Conservation (phyloP, 2,888 invertebrate genomes). For the Tetropium fuscum region DNA sequence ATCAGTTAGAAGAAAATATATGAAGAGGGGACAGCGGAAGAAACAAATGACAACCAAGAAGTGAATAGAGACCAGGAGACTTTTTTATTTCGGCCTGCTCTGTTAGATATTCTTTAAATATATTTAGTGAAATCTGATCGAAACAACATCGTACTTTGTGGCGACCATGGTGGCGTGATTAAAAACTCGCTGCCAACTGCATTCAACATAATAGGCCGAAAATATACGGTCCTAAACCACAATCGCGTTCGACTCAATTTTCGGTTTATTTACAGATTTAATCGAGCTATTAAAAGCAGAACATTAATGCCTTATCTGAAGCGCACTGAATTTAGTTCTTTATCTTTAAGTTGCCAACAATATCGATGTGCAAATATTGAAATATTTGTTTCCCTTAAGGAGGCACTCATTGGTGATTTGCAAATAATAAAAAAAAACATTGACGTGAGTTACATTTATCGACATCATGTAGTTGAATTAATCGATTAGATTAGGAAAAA, state of each 20-base stretch:
- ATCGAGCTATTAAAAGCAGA: conserved; percentile 1
- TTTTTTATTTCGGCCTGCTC: no score
- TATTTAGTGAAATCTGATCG: no score
- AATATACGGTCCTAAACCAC: conserved; percentile 2
- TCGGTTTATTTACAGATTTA: conserved; percentile 17
- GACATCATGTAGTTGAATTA: conserved; percentile 12
- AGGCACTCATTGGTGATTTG: conserved; percentile 22
- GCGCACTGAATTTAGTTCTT: conserved; percentile 21
- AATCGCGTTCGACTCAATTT: not conserved
- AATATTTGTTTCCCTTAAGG: conserved; percentile 22
- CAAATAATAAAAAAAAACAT: conserved; percentile 26
- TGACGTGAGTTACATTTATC: conserved; percentile 20
- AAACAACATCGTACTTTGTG: no score
- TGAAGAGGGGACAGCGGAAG: no score
- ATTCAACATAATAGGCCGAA: no score
- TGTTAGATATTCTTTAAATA: no score
- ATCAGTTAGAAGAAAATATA: no score
- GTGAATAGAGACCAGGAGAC: no score
- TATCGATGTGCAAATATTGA: conserved; percentile 25
- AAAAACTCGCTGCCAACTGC: no score
- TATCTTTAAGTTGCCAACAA: conserved; percentile 14
- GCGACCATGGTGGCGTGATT: no score
- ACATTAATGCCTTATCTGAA: conserved; percentile 7
- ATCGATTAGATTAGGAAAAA: conserved; percentile 23
- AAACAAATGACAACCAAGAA: no score